A percentile compares a stretch with the other conserved stretches of the same genome.
phyloP scores from a whole-genome alignment of 2,888 invertebrate genomes.

The Eulithis testata region DNA sequence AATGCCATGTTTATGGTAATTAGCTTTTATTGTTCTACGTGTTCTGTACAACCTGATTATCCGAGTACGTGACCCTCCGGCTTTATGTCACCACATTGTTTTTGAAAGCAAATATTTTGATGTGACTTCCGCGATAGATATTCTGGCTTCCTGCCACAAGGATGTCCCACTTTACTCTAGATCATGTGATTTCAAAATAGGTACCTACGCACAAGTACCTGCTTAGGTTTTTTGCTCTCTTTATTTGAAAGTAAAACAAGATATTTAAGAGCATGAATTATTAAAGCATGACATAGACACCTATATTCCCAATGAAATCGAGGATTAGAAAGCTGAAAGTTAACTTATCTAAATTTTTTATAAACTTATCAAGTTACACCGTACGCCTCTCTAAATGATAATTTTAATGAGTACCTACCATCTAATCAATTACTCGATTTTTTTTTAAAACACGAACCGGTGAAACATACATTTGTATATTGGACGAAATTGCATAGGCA shows the following conservation, averaged over 20 bases:
- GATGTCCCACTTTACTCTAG: slow-evolving; percentile 36
- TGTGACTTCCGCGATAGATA: slow-evolving; percentile 46
- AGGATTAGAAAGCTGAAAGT: slow-evolving; percentile 5
- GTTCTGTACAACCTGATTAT: slow-evolving; percentile 67
- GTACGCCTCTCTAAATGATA: background rate
- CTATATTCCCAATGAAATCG: background rate
- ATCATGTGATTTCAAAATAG: background rate
- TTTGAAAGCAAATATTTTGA: slow-evolving; percentile 65
- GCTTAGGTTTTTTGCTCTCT: no score
- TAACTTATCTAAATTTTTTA: background rate
- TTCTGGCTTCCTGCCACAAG: slow-evolving; percentile 53
- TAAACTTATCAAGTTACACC: background rate
- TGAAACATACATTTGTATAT: no score
- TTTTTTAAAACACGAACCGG: no score
- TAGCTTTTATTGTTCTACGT: slow-evolving; percentile 59
- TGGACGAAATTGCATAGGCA: no score
- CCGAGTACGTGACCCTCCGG: slow-evolving; percentile 60
- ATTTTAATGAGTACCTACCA: background rate
- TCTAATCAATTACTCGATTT: background rate
- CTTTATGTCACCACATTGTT: slow-evolving; percentile 47
- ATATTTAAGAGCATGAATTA: no score
- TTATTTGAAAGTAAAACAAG: no score
- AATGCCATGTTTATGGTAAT: slow-evolving; percentile 66
- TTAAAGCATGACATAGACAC: no score
- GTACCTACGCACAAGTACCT: no score